Percentiles rank a stretch among this genome's conserved stretches.
phyloP scores from a whole-genome alignment of 2,797 vertebrate species.

The Anas capensis region DNA sequence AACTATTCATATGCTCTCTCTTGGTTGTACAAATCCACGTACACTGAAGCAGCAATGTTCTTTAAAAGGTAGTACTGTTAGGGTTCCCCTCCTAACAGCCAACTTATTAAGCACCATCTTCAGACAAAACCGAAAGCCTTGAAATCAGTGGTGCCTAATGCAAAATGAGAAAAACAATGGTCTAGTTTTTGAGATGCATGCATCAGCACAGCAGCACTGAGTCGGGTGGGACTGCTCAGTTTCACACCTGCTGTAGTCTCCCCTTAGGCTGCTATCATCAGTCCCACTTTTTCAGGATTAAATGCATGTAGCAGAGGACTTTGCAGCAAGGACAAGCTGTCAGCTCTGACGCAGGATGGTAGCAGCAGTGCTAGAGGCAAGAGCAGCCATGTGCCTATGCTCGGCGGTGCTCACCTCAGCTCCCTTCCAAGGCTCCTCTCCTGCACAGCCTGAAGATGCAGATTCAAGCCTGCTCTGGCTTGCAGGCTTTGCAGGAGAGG shows the following conservation, averaged over 20 bases:
- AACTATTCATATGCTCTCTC: constrained; percentile 3
- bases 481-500: not conserved
- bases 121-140: not conserved
- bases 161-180: not conserved
- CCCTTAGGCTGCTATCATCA: not conserved
- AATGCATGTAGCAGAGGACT: not conserved
- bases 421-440: not conserved
- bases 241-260: not conserved
- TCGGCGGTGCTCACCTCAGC: not conserved
- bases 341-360: not conserved
- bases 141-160: not conserved
- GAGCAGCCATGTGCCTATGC: rapidly evolving
- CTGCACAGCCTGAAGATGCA: not conserved
- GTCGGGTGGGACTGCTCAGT: not conserved
- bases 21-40: not conserved
- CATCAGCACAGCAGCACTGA: not conserved
- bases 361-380: not conserved
- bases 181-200: not conserved
- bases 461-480: not conserved
- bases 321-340: not conserved
- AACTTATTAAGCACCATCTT: not conserved
- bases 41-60: not conserved
- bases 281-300: not conserved
- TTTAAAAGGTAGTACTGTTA: not conserved
- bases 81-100: not conserved